A percentile compares a stretch with the other conserved stretches of the same genome.
Conservation (phyloP, 2,797 vertebrate genomes). For the Danio tinwini region DNA sequence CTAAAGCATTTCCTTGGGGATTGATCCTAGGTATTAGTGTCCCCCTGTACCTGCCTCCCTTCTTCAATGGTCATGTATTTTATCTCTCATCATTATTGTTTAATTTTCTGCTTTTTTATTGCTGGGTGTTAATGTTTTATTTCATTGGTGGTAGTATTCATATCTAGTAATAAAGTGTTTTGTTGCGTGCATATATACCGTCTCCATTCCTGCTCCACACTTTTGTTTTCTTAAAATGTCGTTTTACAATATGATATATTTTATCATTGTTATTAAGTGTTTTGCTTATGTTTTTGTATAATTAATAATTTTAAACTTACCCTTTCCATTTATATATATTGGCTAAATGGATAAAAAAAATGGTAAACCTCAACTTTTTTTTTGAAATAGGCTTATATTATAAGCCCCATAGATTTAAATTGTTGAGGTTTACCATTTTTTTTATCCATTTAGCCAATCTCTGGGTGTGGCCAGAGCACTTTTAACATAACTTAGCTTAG, state of each 20-base stretch:
- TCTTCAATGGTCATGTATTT: constrained; percentile 28
- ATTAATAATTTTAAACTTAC: too few relatives aligned
- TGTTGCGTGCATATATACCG: constrained; percentile 48
- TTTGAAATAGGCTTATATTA: too few relatives aligned
- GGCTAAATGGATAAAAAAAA: too few relatives aligned
- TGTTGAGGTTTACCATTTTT: too few relatives aligned
- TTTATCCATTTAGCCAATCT: too few relatives aligned
- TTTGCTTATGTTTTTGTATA: background rate
- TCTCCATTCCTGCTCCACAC: background rate
- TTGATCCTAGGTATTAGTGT: constrained; percentile 89
- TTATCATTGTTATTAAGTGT: constrained; percentile 29
- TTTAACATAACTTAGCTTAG: too few relatives aligned
- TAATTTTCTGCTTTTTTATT: constrained; percentile 12
- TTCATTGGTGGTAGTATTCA: constrained; percentile 38
- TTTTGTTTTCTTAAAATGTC: background rate
- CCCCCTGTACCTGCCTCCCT: constrained; percentile 64
- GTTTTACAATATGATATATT: constrained; percentile 7
- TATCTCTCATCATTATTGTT: constrained; percentile 3
- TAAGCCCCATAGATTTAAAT: too few relatives aligned
- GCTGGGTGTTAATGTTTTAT: constrained; percentile 26
- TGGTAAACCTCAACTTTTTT: too few relatives aligned
- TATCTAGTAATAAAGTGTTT: constrained; percentile 25
- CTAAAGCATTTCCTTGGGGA: constrained; percentile 89
- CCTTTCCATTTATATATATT: too few relatives aligned
- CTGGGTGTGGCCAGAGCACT: too few relatives aligned